Evolutionary conservation across 2,888 invertebrate genomes (phyloP), one percentile per base, ranked within the genome.

Genomic region (Copidosoma aretas): DNA sequence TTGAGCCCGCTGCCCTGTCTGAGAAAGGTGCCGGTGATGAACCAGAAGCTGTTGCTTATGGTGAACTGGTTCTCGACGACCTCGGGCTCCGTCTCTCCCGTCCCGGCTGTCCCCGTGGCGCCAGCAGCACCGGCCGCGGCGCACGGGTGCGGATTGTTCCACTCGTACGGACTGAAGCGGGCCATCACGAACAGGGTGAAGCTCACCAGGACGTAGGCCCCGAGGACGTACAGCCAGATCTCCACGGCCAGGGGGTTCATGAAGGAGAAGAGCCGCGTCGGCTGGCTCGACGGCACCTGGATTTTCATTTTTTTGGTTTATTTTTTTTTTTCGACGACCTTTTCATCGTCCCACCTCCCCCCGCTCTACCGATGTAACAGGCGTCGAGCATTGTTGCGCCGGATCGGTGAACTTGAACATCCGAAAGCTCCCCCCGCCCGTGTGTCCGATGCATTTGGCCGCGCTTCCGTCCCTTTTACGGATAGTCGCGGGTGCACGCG

Each of bases 151-250:
- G 90, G 90, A 82, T 91, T 91, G 78, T 93, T 91, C 95, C 95
- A 95, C 84, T 98, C 98, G 84, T 97, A 97, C 1, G 98, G 98
- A 41, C 95, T 95, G 85, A 98, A 98, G 74, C 97, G 87, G 10
- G 98, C 98, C 89, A 98, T 93, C 64, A 98, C 94, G 85, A 97
- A 98, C 76, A 98, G 88, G 0, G 95, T 95, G 83, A 95, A 93
- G 25, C 94, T 94, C 73, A 98, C 97, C 75, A 97, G 88, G 75
- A 97, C 89, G 85, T 98, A 98, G 19, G 97, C 97, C 24, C 95
- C 94, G 74, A 96, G 85, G 70, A 97, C 94, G 86, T 96, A 94
- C 73, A 97, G 87, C 98, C 98, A 98, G 77, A 98, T 98, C 86
- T 98, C 95, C 77, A 95, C 91, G 1, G 97, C 96, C 79, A 98